Conservation (phyloP, 2,797 vertebrate genomes). For the Gallinago solitaria region DNA sequence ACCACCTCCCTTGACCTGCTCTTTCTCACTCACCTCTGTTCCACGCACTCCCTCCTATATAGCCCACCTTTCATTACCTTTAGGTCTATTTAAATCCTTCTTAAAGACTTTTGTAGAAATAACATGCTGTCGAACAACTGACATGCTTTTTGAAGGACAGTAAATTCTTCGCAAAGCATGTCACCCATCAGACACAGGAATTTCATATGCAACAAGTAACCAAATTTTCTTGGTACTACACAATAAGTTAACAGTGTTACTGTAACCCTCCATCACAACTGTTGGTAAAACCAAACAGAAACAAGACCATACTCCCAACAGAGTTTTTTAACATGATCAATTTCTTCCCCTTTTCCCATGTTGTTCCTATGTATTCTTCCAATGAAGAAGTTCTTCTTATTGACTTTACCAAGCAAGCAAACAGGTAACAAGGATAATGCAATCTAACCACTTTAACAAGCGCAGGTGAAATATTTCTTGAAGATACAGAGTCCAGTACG, state of each 20-base stretch:
- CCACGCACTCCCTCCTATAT: background rate
- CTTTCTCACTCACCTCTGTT: background rate
- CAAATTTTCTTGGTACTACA: background rate
- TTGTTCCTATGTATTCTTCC: background rate
- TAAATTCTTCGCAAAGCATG: background rate
- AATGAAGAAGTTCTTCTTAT: background rate
- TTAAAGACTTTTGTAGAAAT: background rate
- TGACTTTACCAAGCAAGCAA: background rate
- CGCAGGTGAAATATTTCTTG: background rate
- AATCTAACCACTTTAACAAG: background rate
- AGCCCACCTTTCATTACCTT: background rate
- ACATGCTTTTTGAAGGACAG: background rate
- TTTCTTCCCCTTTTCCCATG: background rate
- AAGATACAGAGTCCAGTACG: background rate
- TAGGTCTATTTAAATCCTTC: background rate
- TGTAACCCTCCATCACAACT: background rate
- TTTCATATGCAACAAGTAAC: background rate
- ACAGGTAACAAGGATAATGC: background rate
- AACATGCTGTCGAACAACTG: background rate
- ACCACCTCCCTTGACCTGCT: background rate
- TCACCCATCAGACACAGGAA: background rate
- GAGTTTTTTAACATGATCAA: background rate
- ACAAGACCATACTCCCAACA: background rate
- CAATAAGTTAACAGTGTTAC: background rate
- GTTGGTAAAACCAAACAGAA: background rate